These are phyloP conservation scores for Torymus aiolomorphi DNA, from an alignment of 2,888 invertebrate species.

Conservation along the genomic window DNA sequence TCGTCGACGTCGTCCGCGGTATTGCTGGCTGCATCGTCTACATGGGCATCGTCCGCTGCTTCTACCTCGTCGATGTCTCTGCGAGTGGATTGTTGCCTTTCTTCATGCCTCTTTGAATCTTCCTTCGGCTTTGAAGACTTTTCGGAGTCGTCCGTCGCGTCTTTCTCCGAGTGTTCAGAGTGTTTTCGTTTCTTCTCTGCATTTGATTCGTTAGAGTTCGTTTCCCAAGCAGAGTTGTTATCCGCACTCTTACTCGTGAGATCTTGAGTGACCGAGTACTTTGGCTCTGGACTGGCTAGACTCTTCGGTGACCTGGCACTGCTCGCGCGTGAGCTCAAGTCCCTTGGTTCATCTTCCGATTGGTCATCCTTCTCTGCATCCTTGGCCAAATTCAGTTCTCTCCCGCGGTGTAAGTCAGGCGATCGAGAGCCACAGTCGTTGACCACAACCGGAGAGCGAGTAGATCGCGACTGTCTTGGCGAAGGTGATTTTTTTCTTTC, in stretches of 20 bases:
- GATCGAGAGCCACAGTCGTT: constrained; percentile 66
- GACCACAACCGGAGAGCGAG: constrained; percentile 17
- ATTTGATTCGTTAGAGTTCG: constrained; percentile 47
- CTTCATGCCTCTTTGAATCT: constrained; percentile 52
- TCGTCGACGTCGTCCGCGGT: constrained; percentile 61
- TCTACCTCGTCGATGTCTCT: constrained; percentile 55
- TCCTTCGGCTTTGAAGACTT: constrained; percentile 43
- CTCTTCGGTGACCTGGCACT: constrained; percentile 68
- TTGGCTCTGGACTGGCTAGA: constrained; percentile 64
- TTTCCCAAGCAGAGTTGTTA: constrained; percentile 11
- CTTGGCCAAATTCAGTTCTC: constrained; percentile 65
- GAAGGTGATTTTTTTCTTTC: constrained; percentile 67
- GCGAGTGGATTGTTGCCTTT: constrained; percentile 12
- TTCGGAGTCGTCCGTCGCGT: constrained; percentile 56
- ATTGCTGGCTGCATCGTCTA: constrained; percentile 46
- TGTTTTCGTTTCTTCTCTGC: constrained; percentile 38
- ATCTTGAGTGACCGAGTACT: constrained; percentile 59
- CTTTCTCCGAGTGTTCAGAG: constrained; percentile 41
- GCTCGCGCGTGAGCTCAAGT: constrained; percentile 72
- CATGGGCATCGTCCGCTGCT: constrained; percentile 51
- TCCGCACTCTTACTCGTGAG: constrained; percentile 46
- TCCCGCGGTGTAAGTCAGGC: constrained; percentile 60
- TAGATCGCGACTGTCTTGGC: constrained; percentile 58
- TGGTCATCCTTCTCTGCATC: constrained; percentile 25
- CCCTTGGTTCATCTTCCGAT: constrained; percentile 70